Percentiles rank a stretch among this genome's conserved stretches.
These are phyloP conservation scores for Microchrysa polita DNA, from an alignment of 2,888 invertebrate genomes.

Conservation along the genomic window DNA sequence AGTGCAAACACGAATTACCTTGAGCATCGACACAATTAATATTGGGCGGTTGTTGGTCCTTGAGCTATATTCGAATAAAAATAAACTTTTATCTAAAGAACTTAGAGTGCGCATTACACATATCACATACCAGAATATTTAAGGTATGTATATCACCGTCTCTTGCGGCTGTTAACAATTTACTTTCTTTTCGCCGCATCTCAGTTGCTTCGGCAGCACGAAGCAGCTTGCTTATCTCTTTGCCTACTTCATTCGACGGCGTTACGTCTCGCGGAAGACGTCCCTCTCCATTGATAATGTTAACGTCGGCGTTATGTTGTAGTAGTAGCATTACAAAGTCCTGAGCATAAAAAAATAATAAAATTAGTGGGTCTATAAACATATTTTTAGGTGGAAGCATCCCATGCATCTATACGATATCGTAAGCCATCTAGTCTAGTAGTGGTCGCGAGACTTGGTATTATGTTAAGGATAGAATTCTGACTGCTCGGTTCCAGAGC, in stretches of 20 bases:
- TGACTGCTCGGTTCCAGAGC: too few species aligned
- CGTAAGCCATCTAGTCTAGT: too few species aligned
- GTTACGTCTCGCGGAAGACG: conserved; percentile 69
- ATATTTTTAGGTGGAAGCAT: too few species aligned
- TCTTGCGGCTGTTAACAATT: conserved; percentile 70
- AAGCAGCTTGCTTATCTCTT: conserved; percentile 67
- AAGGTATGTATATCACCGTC: conserved; percentile 69
- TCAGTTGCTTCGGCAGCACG: conserved; percentile 72
- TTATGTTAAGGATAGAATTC: too few species aligned
- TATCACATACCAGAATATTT: conserved; percentile 67
- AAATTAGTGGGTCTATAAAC: too few species aligned
- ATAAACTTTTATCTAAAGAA: conserved; percentile 40
- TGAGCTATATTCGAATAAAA: conserved; percentile 65
- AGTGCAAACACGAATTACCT: conserved; percentile 74
- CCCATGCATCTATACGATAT: too few species aligned
- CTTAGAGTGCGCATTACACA: conserved; percentile 15
- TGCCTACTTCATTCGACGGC: conserved; percentile 66
- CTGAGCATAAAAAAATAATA: conserved; percentile 62
- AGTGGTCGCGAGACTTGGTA: too few species aligned
- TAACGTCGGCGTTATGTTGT: conserved; percentile 71
- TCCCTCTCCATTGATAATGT: conserved; percentile 73
- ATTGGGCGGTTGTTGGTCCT: conserved; percentile 68
- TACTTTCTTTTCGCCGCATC: conserved; percentile 66
- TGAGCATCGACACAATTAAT: conserved; percentile 73
- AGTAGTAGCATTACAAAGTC: conserved; percentile 71